phyloP scores from a whole-genome alignment of 2,113 vertebrate genomes.

The Columbina picui region DNA sequence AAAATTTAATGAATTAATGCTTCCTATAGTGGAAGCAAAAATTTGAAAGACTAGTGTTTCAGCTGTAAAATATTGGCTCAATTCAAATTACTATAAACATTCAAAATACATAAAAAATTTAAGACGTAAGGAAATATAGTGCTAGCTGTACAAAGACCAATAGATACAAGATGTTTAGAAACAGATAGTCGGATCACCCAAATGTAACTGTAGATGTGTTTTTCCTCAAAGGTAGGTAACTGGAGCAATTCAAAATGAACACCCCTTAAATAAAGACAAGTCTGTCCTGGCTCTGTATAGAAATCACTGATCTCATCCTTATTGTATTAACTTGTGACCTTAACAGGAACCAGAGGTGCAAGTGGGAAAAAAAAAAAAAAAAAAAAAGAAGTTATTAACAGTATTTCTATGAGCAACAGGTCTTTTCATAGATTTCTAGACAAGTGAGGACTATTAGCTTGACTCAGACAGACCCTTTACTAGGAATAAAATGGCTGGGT shows the following conservation, averaged over 20 bases:
- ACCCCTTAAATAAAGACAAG: neutral
- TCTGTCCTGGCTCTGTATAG: neutral
- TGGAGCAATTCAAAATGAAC: neutral
- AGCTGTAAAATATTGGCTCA: neutral
- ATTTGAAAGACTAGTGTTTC: neutral
- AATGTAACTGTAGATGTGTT: neutral
- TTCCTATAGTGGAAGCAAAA: neutral
- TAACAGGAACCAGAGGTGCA: neutral
- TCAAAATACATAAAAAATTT: neutral
- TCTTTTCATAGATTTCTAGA: slow-evolving; percentile 1
- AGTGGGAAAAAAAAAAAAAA: rapidly evolving
- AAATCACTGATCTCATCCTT: neutral
- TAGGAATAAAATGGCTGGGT: neutral
- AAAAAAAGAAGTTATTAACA: neutral
- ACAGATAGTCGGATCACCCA: neutral
- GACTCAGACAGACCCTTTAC: neutral
- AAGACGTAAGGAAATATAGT: neutral
- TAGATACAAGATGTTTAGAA: neutral
- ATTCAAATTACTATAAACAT: neutral
- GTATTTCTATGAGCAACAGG: neutral
- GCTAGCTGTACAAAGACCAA: neutral
- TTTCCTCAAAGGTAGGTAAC: neutral
- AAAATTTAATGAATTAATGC: neutral
- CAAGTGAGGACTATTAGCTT: neutral
- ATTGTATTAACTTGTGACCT: neutral